Conservation (phyloP, 2,888 invertebrate species). For the Drosophila tripunctata region DNA sequence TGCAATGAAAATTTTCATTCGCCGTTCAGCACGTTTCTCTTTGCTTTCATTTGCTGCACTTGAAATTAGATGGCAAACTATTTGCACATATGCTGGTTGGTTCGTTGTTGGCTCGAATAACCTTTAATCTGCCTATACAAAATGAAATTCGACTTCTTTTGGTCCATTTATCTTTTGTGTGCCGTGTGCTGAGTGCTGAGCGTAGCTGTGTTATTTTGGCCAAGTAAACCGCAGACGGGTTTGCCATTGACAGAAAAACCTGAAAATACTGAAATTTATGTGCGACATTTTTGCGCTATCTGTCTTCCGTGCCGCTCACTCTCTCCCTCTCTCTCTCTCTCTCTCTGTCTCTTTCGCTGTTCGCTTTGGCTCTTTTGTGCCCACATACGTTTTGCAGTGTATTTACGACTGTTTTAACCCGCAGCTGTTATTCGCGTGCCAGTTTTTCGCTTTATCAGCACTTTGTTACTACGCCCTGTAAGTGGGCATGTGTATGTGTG, state of each 20-base stretch:
- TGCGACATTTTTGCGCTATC: conserved; percentile 35
- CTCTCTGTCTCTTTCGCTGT: not conserved
- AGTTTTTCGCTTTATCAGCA: conserved; percentile 72
- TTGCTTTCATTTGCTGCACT: not conserved
- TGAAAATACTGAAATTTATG: conserved; percentile 53
- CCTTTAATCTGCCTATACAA: conserved; percentile 8
- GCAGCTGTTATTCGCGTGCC: conserved; percentile 65
- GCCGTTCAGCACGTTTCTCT: not conserved
- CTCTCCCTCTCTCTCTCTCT: not conserved
- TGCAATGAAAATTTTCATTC: conserved; percentile 4
- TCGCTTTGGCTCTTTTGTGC: not conserved
- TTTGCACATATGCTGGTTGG: conserved; percentile 25
- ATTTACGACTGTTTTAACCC: conserved; percentile 69
- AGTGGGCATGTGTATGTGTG: conserved; percentile 10
- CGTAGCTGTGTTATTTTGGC: conserved; percentile 6
- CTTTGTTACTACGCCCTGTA: conserved; percentile 53
- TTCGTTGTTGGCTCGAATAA: conserved; percentile 2
- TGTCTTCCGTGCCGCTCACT: too few species aligned
- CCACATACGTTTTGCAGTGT: conserved; percentile 55
- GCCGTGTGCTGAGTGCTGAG: not conserved
- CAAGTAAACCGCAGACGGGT: conserved; percentile 31
- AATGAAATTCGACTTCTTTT: not conserved
- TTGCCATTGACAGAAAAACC: conserved; percentile 46
- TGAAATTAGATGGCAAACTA: conserved; percentile 34
- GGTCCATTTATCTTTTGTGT: not conserved